These are phyloP conservation scores for Diphyllodes magnificus DNA, from an alignment of 2,113 vertebrate species.

Conservation along the genomic window DNA sequence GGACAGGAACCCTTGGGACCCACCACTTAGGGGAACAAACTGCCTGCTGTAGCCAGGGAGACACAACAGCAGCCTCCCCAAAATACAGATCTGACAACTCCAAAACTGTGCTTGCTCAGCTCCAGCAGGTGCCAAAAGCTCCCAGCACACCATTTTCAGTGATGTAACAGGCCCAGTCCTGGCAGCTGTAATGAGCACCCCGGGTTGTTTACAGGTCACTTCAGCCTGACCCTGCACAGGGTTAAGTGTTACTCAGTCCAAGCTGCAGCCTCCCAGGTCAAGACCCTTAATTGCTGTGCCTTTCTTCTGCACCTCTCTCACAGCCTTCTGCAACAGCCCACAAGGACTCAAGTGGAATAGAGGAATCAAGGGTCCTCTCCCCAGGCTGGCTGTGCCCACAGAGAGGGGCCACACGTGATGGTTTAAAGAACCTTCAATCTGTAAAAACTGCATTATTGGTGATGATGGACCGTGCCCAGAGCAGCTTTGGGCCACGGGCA, in stretches of 20 bases:
- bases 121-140: not conserved
- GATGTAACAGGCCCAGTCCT: not conserved
- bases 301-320: not conserved
- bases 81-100: not conserved
- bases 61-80: not conserved
- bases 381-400: not conserved
- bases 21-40: not conserved
- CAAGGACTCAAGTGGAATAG: not conserved
- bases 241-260: not conserved
- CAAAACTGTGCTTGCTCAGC: accelerated
- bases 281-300: conserved; percentile 10
- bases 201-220: not conserved
- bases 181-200: not conserved
- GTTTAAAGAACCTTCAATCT: not conserved
- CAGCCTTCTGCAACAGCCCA: not conserved
- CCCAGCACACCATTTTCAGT: accelerated
- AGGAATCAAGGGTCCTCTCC: not conserved
- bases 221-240: not conserved
- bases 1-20: not conserved
- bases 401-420: accelerated
- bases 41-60: not conserved
- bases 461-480: not conserved
- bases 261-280: not conserved
- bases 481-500: not conserved
- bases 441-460: not conserved